Evolutionary conservation across 2,113 vertebrate genomes (phyloP), one percentile per base, ranked within the genome.

Genomic region (Xenopus borealis): DNA sequence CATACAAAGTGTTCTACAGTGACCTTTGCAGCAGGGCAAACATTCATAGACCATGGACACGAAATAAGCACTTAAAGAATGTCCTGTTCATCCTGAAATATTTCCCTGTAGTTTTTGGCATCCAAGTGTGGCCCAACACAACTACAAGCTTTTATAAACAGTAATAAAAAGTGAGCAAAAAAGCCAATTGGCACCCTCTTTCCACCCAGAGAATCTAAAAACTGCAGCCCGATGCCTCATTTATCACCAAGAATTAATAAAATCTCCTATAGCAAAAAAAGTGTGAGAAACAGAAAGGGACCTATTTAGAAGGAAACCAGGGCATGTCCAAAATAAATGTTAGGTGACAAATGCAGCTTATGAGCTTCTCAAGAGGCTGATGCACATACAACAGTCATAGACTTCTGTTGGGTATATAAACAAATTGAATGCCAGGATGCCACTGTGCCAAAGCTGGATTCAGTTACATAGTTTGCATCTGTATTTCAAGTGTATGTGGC

Each of bases 201-300:
- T 55, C 47, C 59, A 62, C 55, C 66, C 58, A 76, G 66, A 69
- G 72, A 76, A 67, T 70, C 74, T 70, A 77, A n/a, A 70, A 77
- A 62, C 74, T 57, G 61, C 17, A 40, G 46, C 61, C 66, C 62
- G 74, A 70, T 77, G 66, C 74, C 74, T 70, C 74, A 70, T 70
- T 77, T 77, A 77, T 77, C 74, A 77, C 74, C 74, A 69, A 64
- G 74, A 62, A 77, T 70, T 77, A 77, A 77, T 77, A 77, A 77
- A 70, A 77, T 75, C 40, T 69, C 55, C 66, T 68, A 23, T 55
- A 75, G 66, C 33, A 61, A 74, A 68, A 59, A 66, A 59, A 55
- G 19, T 33, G n/a, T 10, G 14, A 19, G 62, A 65, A 52, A 69
- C 59, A 77, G 73, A 75, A 66, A 69, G 59, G 20, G 66, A 27